Base-by-base conservation (phyloP, 2,113 vertebrate genomes). In the Limanda limanda region DNA sequence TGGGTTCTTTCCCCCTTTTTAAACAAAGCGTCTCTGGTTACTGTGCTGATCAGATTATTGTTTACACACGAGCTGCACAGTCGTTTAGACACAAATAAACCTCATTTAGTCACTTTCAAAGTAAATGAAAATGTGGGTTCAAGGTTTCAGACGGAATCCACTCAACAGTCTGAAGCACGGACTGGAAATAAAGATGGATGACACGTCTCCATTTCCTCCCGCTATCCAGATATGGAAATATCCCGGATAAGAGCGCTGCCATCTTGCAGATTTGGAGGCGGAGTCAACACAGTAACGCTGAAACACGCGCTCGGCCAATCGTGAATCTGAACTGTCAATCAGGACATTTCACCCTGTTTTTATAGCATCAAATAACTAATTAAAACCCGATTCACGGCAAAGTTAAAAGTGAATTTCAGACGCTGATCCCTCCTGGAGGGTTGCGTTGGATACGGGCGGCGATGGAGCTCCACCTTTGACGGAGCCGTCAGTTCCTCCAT, bases 1-100 rank as follows among this genome's bases (percentile, higher is more conserved):
- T 60, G 10, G 21, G 27, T 71, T 57, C 60, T 23, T 24, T 45
- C 15, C 13, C 20, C 11, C n/a, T n/a, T 10, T 72, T 58, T 37
- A 45, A 54, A 70, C 71, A 80, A 78, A 42, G 25, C 51, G 24
- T 62, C 74, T 67, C 55, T 66, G 55, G 63, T 82, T 59, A n/a
- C 24, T 23, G 54, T 61, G 52, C 21, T 2, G 21, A 35, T 77
- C 66, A 31, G 67, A 66, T 61, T 47, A 17, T 25, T 47, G 37
- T 63, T 79, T 74, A 68, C 25, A 74, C 42, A 15, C 37, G 51
- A 81, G 37, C 51, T 62, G 60, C 1, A 7, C 35, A 61, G 51
- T 18, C 68, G 17, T 67, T 61, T 2, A 23, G 13, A 8, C 2
- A 48, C 47, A 59, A 70, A 62, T 24, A 48, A 65, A 25, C 25